Percentiles rank a stretch among this genome's conserved stretches.
These are phyloP conservation scores for Orchesella cincta DNA, from an alignment of 1,140 invertebrate species.

Conservation along the genomic window DNA sequence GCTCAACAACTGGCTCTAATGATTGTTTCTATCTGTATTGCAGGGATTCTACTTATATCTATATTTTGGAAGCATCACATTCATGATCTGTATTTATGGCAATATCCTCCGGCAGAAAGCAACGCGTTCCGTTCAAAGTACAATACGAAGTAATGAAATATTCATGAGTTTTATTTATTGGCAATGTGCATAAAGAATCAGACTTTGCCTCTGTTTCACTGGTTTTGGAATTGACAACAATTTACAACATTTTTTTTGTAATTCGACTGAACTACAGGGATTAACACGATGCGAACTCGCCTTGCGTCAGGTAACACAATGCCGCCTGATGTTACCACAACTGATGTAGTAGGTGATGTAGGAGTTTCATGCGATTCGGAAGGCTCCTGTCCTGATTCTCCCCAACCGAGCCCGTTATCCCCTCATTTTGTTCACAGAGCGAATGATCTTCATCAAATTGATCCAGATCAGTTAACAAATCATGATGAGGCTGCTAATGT, in stretches of 20 bases:
- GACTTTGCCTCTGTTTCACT: not conserved
- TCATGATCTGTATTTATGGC: constrained; percentile 78
- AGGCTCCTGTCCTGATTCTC: constrained; percentile 41
- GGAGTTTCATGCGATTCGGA: constrained; percentile 35
- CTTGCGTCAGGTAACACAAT: constrained; percentile 26
- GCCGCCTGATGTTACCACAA: constrained; percentile 36
- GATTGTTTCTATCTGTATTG: too few species aligned
- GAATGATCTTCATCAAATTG: not conserved
- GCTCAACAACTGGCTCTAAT: too few species aligned
- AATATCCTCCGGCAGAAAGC: constrained; percentile 68
- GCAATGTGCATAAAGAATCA: not conserved
- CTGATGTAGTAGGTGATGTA: not conserved
- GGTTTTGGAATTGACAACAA: not conserved
- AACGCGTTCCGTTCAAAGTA: constrained; percentile 44
- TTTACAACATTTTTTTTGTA: not conserved
- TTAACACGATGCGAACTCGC: constrained; percentile 47
- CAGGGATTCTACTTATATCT: constrained; percentile 84
- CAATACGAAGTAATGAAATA: constrained; percentile 40
- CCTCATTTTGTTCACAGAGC: not conserved
- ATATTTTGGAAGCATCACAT: constrained; percentile 73
- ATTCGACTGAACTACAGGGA: constrained; percentile 32
- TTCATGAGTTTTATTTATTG: not conserved
- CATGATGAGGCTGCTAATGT: too few species aligned
- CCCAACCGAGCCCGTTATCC: constrained; percentile 19
- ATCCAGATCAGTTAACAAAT: too few species aligned